Evolutionary conservation across 53 echinoderm and acorn worm genomes (phyloP).

Genomic region (Arbacia lixula): DNA sequence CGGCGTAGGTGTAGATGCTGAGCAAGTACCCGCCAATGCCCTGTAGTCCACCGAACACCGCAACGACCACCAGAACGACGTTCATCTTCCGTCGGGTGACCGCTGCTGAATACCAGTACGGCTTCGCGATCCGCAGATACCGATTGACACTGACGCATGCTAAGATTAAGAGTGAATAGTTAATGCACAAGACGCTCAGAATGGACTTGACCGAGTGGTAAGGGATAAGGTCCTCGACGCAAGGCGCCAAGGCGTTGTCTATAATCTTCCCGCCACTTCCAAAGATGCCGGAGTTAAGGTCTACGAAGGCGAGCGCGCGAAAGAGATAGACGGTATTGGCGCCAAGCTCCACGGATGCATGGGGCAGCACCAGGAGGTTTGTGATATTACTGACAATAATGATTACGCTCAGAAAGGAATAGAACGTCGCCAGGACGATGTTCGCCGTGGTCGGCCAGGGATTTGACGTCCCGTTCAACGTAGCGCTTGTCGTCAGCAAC

Average conservation of each 20-base stretch:
- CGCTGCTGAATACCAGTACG: background rate
- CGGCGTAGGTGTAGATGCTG: background rate
- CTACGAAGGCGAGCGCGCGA: constrained; percentile 20
- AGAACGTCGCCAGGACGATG: background rate
- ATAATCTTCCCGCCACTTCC: constrained; percentile 32
- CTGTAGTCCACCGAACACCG: background rate
- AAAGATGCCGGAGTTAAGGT: constrained; percentile 21
- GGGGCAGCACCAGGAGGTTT: constrained; percentile 17
- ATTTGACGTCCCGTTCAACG: too few relatives aligned
- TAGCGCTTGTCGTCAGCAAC: too few relatives aligned
- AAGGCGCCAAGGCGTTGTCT: background rate
- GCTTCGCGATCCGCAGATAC: constrained; percentile 18
- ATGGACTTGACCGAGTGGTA: background rate
- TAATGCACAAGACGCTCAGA: constrained; percentile 11
- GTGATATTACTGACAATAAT: constrained; percentile 16
- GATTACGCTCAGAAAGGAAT: constrained; percentile 2
- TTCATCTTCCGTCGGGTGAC: constrained; percentile 11
- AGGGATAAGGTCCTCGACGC: background rate
- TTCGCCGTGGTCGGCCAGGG: constrained; percentile 2
- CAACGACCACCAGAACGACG: background rate
- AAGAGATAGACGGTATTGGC: constrained; percentile 16
- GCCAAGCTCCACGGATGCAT: constrained; percentile 16
- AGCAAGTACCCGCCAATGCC: background rate
- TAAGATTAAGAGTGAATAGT: constrained; percentile 19
- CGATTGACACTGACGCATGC: constrained; percentile 34